Evolutionary conservation across 37 sponge, comb jelly and placozoan genomes (phyloP), one percentile per base, ranked within the genome.

Genomic region (Geodia barretti): DNA sequence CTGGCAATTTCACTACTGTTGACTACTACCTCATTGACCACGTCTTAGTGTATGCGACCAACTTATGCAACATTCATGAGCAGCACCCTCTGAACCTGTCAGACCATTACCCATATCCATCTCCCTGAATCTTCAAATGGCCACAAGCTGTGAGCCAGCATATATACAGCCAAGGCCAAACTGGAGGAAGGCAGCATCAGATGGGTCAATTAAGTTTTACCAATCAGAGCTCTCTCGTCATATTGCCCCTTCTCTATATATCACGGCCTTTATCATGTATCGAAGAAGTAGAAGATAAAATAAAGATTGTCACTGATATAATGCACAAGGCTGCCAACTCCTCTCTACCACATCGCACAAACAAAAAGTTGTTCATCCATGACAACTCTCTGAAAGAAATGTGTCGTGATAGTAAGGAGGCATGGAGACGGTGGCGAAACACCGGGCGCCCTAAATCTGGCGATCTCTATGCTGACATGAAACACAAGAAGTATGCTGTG

Each of bases 21-120:
- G 77, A 76, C 62, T 76, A 76, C 32, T 61, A 33, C 32, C 2
- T 76, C 23, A 4, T 60, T n/a, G 77, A 76, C 31, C 11, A 33
- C 36, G 26, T 26, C 24, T 19, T 23, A 29, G 32, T 63, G 3
- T 23, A 58, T 28, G 3, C 19, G 35, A 31, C 60, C 24, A 38
- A 2, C 2, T 19, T 33, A 23, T 76, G 77, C 60, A 20, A 30
- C 19, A 59, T 29, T 1, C 24, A 32, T 60, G 62, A 76, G 33
- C 62, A 30, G 11, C 62, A 58, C 7, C 63, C 77, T 32, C 63
- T 58, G 2, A 76, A 76, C 34, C 17, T 76, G 11, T 76, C 63
- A 5, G 77, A 76, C 14, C 77, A 76, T 24, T 63, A 61, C 28
- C 62, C 77, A 9, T 61, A 3, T 25, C 62, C 2, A 3, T 76